These are phyloP conservation scores for Halcyon malimbica DNA, from an alignment of 2,113 vertebrate species.

Conservation along the genomic window DNA sequence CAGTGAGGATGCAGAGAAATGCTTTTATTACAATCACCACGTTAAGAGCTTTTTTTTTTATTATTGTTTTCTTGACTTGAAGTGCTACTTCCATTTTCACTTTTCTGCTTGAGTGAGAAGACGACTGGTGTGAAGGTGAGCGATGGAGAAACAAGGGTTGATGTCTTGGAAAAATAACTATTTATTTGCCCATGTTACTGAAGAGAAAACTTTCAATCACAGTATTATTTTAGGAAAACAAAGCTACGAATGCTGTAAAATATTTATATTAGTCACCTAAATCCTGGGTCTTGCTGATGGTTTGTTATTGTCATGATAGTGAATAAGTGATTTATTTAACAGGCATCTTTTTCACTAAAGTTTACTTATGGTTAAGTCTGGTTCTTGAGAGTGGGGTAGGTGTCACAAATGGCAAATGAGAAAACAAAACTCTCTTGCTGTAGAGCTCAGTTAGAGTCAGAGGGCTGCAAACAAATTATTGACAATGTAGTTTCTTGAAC, in stretches of 20 bases:
- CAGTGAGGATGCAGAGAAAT: background rate
- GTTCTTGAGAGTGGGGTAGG: background rate
- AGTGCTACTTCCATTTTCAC: slow-evolving; percentile 56
- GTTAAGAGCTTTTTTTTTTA: background rate
- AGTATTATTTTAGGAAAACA: background rate
- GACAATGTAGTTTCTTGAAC: background rate
- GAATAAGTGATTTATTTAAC: background rate
- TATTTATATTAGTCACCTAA: background rate
- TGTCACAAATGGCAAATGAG: background rate
- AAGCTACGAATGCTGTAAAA: background rate
- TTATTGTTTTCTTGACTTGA: background rate
- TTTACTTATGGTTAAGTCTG: background rate
- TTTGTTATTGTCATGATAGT: background rate
- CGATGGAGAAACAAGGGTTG: background rate
- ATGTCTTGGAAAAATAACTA: background rate
- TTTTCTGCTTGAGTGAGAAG: slow-evolving; percentile 42
- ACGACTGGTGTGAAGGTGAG: background rate
- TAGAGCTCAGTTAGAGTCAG: background rate
- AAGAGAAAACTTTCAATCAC: background rate
- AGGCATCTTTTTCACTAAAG: background rate
- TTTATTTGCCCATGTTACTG: background rate
- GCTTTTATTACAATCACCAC: background rate
- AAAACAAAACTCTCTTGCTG: background rate
- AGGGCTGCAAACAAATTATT: background rate
- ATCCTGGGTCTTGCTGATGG: background rate